Conservation (phyloP, 2,888 invertebrate species). For the Drosophila basisetae region DNA sequence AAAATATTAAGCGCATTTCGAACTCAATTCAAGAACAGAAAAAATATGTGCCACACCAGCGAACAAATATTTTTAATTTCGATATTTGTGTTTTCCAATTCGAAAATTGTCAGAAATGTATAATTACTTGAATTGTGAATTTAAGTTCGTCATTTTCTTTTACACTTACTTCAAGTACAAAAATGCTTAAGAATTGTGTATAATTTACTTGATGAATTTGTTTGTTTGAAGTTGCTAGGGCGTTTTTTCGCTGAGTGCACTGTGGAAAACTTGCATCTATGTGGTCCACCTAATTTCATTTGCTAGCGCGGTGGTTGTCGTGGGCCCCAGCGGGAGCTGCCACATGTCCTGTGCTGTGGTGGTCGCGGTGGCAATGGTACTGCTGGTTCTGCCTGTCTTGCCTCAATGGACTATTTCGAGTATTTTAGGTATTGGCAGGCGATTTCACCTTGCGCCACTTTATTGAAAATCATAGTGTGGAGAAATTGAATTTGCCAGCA, state of each 20-base stretch:
- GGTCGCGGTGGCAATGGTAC: neutral
- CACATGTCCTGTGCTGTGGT: neutral
- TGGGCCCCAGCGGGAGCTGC: neutral
- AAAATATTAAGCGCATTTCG: neutral
- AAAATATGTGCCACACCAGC: neutral
- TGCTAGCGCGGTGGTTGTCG: constrained; percentile 27
- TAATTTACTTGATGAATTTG: neutral
- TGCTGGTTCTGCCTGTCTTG: constrained; percentile 1
- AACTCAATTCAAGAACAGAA: neutral
- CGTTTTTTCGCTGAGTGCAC: constrained; percentile 1
- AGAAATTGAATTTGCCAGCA: constrained; percentile 36
- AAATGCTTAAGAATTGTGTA: neutral
- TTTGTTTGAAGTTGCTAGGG: neutral
- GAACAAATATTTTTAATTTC: neutral
- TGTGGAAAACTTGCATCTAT: constrained; percentile 4
- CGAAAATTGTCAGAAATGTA: neutral
- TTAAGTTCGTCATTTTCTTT: neutral
- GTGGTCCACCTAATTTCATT: constrained; percentile 63
- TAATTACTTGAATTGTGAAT: neutral
- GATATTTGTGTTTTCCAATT: neutral
- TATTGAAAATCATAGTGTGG: constrained; percentile 42
- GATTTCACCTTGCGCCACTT: constrained; percentile 11
- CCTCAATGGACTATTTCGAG: neutral
- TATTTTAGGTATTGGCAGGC: constrained; percentile 11
- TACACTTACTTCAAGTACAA: neutral